Evolutionary conservation across 2,113 vertebrate genomes (phyloP).

Genomic region (Anser cygnoides): DNA sequence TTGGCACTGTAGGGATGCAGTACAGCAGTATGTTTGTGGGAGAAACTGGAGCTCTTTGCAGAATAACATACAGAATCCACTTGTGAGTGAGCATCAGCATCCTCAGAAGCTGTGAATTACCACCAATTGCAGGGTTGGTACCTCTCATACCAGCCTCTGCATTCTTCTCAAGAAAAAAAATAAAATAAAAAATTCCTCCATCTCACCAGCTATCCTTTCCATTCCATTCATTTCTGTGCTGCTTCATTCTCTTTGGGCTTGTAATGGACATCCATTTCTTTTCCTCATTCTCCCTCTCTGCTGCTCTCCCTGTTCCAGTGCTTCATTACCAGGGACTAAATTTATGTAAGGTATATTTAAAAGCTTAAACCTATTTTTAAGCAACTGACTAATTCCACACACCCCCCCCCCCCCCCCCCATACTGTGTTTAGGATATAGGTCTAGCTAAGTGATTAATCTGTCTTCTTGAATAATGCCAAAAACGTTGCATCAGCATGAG

Average conservation of each 20-base stretch:
- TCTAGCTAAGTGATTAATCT: conserved; percentile 46
- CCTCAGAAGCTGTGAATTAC: neutral
- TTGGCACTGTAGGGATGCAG: neutral
- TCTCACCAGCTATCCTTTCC: neutral
- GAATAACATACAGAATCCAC: neutral
- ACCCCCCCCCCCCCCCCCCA: too few species aligned
- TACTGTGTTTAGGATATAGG: conserved; percentile 7
- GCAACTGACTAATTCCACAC: neutral
- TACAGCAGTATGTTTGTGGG: neutral
- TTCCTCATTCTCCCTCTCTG: neutral
- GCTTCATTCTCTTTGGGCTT: neutral
- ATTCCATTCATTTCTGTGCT: neutral
- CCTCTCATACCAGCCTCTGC: neutral
- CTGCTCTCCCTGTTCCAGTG: neutral
- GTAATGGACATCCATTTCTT: rapidly evolving
- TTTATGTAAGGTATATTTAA: neutral
- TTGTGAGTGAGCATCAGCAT: neutral
- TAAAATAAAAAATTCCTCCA: rapidly evolving
- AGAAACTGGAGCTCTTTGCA: neutral
- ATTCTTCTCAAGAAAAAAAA: neutral
- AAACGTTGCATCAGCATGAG: conserved; percentile 20
- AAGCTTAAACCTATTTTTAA: neutral
- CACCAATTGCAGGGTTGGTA: neutral
- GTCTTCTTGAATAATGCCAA: conserved; percentile 50
- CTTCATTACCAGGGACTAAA: neutral